Evolutionary conservation across 2,797 vertebrate species (phyloP), one percentile per base, ranked within the genome.

Genomic region (Esox masquinongy): DNA sequence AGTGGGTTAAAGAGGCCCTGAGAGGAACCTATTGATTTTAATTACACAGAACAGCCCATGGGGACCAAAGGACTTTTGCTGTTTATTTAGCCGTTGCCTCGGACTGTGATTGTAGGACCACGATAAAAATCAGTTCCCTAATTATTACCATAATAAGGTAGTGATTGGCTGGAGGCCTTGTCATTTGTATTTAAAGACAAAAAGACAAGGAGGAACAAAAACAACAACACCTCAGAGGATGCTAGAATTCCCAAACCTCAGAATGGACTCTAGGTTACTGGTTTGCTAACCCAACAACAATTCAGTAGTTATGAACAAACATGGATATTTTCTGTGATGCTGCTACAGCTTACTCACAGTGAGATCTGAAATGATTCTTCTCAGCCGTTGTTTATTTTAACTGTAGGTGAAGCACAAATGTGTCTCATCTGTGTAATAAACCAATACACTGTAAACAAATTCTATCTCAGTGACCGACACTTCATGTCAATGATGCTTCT

Each of bases 1-100:
- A 80, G 77, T 75, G 77, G 93, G 92, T 94, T 95, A 95, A 94
- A 93, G 93, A 94, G 94, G 90, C 91, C 93, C 90, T 95, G 92
- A 15, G 91, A 96, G 95, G 95, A 96, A 95, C 94, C 94, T 98
- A 98, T 99, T 98, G 97, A 99, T 99, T 98, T 98, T 98, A 98
- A 99, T 98, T 98, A 98, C 96, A 87, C 90, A 92, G 93, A 95
- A 95, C 94, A 95, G 96, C 96, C 97, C 94, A 90, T 91, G 92
- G 95, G 95, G 95, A 95, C 96, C 94, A 94, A 95, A 95, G 95
- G 96, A 96, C 95, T 95, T 93, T 93, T 88, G 89, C 93, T 96
- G 95, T 96, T 97, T 96, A 95, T 96, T 97, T 95, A 95, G 94
- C 91, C 84, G 88, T 93, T 77, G 92, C 93, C 91, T 90, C 90